Conservation (phyloP, 2,113 vertebrate genomes). For the Oenanthe oenanthe region DNA sequence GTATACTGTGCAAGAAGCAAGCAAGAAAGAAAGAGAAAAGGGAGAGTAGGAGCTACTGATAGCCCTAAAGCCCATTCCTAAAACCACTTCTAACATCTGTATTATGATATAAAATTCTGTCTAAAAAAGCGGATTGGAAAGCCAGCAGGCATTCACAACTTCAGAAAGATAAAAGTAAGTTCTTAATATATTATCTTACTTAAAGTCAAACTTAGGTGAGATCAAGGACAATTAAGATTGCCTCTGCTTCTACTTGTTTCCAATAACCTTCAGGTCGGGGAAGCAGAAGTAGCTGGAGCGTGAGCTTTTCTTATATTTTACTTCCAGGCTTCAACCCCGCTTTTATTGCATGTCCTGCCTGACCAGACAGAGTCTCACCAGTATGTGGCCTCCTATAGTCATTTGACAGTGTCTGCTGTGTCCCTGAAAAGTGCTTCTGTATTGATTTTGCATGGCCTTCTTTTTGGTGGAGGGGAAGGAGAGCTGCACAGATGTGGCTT, state of each 20-base stretch:
- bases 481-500: neutral
- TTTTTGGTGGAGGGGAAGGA: accelerated
- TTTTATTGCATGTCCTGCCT: neutral
- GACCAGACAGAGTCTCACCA: neutral
- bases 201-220: neutral
- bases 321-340: neutral
- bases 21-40: neutral
- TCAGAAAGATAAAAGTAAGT: neutral
- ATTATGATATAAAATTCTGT: neutral
- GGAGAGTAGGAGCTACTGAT: neutral
- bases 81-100: neutral
- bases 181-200: neutral
- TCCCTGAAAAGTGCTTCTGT: neutral
- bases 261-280: accelerated
- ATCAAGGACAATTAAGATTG: accelerated
- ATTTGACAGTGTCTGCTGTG: neutral
- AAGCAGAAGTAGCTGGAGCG: neutral
- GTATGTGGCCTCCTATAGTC: neutral
- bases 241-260: accelerated
- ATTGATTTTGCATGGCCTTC: neutral
- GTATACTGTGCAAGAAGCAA: neutral
- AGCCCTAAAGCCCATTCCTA: neutral
- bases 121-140: neutral
- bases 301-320: neutral
- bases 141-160: neutral